Evolutionary conservation across 2,113 vertebrate species (phyloP), one percentile per base, ranked within the genome.

Genomic region (Atlantisia rogersi): DNA sequence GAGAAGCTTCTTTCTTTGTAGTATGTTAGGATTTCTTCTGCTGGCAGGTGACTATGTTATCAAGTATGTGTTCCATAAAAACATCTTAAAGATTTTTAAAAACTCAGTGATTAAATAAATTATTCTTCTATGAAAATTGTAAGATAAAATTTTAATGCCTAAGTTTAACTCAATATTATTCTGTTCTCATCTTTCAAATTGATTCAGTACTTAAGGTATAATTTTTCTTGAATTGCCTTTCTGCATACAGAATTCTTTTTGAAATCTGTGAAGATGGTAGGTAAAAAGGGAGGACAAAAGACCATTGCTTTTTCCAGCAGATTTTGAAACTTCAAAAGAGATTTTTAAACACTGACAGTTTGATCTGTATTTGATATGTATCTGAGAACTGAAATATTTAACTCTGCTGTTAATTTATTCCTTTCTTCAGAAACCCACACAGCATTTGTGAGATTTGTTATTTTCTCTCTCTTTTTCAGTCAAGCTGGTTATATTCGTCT

Each of bases 61-160:
- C 97, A 98, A 98, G 97, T 98, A 97, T 97, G 95, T 97, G 97
- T 98, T 98, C 97, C 97, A 96, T 98, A 98, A 98, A 97, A 96
- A 97, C 56, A 86, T 95, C 93, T 95, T 97, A 91, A 85, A 56
- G 96, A 97, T 98, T 98, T 98, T 53, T 0, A 96, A 98, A 98
- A 95, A 96, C 92, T 97, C 92, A 94, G 88, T 59, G 16, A 77
- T 89, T 71, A 96, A 93, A 58, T 85, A 67, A 28, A 3, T 32
- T 63, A 78, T 88, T 87, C 39, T 88, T 71, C 31, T 64, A 5
- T 10, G 9, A 65, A 80, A 88, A 92, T 75, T 50, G 5, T 42
- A 90, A 88, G 44, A 93, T 92, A 40, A 85, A 48, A 52, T 85
- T 93, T 84, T 87, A 84, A 85, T 92, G 62, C 24, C 46, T 6